Conservation (phyloP, 2,797 vertebrate species). For the Loriculus beryllinus region DNA sequence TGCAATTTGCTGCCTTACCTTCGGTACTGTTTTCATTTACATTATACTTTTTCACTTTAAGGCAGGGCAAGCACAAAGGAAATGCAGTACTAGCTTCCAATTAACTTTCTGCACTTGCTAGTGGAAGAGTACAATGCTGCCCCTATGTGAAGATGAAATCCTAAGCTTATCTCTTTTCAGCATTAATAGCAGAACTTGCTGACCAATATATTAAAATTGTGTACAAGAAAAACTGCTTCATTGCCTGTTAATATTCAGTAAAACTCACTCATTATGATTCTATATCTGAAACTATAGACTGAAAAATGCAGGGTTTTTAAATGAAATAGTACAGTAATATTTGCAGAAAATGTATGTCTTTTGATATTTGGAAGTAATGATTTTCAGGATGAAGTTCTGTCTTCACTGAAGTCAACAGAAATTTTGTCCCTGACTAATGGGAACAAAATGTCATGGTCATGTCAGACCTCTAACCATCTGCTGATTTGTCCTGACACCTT, state of each 20-base stretch:
- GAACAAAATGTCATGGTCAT: neutral
- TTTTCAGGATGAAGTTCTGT: neutral
- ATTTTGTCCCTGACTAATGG: neutral
- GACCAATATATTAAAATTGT: neutral
- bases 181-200: constrained; percentile 19
- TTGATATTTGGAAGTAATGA: neutral
- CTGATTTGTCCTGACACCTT: neutral
- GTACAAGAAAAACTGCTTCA: neutral
- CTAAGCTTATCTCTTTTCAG: constrained; percentile 8
- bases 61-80: constrained; percentile 1
- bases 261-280: neutral
- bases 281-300: neutral
- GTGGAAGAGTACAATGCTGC: constrained; percentile 3
- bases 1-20: constrained; percentile 1
- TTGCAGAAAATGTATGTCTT: neutral
- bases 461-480: neutral
- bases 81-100: constrained; percentile 22
- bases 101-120: constrained; percentile 1
- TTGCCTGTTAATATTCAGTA: neutral
- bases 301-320: neutral
- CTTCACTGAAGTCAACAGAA: neutral
- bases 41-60: constrained; percentile 43
- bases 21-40: constrained; percentile 25
- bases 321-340: neutral
- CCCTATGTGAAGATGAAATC: neutral